Evolutionary conservation across 2,797 vertebrate genomes (phyloP).

Genomic region (Holocentrus rufus): DNA sequence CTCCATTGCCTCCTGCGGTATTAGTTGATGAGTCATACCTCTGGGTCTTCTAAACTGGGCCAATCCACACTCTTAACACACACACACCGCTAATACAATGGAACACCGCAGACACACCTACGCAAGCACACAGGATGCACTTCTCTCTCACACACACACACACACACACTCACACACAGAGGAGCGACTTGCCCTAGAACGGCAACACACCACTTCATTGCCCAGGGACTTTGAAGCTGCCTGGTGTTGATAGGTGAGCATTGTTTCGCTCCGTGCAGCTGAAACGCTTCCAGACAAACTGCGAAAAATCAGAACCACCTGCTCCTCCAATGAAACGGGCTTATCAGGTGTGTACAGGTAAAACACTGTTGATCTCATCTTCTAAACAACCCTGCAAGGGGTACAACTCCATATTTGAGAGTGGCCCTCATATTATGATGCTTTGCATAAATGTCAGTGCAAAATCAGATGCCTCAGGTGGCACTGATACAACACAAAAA

Average conservation of each 20-base stretch:
- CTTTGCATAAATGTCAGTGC: constrained; percentile 5
- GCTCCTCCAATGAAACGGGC: constrained; percentile 42
- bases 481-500: constrained; percentile 16
- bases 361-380: constrained; percentile 27
- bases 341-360: constrained; percentile 54
- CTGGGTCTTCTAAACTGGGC: constrained; percentile 64
- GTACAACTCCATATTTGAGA: constrained; percentile 8
- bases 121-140: constrained; percentile 12
- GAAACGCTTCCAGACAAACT: constrained; percentile 44
- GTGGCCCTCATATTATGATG: constrained; percentile 12
- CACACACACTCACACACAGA: background rate
- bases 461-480: constrained; percentile 22
- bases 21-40: constrained; percentile 70
- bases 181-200: constrained; percentile 19
- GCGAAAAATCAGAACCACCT: constrained; percentile 52
- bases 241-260: constrained; percentile 67
- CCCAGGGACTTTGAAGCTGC: constrained; percentile 57
- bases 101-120: constrained; percentile 15
- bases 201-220: constrained; percentile 42
- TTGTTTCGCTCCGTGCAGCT: constrained; percentile 47
- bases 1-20: constrained; percentile 38
- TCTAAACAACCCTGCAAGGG: constrained; percentile 9
- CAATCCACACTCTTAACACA: constrained; percentile 43
- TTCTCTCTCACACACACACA: background rate
- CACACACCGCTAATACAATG: constrained; percentile 34